Evolutionary conservation across 2,888 invertebrate genomes (phyloP).

Genomic region (Drosophila vallismaia): DNA sequence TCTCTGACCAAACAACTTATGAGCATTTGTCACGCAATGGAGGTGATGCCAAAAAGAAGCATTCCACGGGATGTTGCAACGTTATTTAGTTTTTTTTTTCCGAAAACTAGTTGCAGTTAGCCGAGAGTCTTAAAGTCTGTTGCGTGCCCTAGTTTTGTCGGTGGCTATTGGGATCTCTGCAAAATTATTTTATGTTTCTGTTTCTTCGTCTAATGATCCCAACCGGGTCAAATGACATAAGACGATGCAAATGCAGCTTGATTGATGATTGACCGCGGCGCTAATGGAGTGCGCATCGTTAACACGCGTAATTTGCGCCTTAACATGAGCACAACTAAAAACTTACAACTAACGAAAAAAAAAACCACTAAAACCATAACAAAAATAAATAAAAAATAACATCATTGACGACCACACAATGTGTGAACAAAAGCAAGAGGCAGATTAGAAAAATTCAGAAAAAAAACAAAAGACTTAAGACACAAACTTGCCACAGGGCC

Average conservation of each 20-base stretch:
- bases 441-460: background rate
- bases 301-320: constrained; percentile 55
- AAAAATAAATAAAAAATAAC: background rate
- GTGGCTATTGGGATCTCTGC: background rate
- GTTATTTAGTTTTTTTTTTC: background rate
- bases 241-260: constrained; percentile 68
- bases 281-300: constrained; percentile 55
- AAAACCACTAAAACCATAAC: background rate
- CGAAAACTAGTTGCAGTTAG: constrained; percentile 26
- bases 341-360: too few relatives aligned
- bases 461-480: constrained; percentile 62
- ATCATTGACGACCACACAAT: constrained; percentile 18
- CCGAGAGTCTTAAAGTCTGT: background rate
- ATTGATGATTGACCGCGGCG: constrained; percentile 59
- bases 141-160: constrained; percentile 67
- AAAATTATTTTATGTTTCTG: constrained; percentile 59
- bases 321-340: constrained; percentile 3
- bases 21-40: constrained; percentile 67
- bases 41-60: constrained; percentile 29
- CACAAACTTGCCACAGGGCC: constrained; percentile 52
- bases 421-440: background rate
- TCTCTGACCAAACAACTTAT: constrained; percentile 42
- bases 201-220: constrained; percentile 55
- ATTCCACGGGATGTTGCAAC: constrained; percentile 38
- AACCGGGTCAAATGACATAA: constrained; percentile 47